Evolutionary conservation across 2,888 invertebrate genomes (phyloP).

Genomic region (Ganaspis brasiliensis): DNA sequence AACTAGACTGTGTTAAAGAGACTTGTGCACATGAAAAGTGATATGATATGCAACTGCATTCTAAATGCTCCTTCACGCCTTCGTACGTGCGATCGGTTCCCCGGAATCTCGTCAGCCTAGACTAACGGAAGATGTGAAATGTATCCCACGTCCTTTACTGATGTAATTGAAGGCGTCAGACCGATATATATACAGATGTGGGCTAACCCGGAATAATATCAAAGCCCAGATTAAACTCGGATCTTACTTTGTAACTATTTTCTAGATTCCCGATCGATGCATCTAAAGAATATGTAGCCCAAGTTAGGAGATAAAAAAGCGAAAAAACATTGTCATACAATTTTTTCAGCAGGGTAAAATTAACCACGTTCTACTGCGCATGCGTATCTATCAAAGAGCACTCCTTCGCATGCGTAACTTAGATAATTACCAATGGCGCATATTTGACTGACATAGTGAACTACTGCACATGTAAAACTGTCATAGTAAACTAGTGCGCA

Average conservation of each 20-base stretch:
- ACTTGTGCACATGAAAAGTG: not conserved
- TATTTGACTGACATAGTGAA: too few relatives aligned
- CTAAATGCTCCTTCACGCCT: conserved; percentile 53
- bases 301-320: not conserved
- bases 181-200: conserved; percentile 30
- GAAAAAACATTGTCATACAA: conserved; percentile 19
- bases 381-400: too few relatives aligned
- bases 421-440: too few relatives aligned
- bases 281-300: not conserved
- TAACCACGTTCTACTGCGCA: too few relatives aligned
- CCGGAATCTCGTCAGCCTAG: conserved; percentile 60
- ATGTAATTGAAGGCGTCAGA: conserved; percentile 46
- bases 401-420: too few relatives aligned
- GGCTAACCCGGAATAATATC: conserved; percentile 34
- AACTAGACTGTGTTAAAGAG: too few relatives aligned
- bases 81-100: conserved; percentile 52
- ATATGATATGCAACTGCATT: conserved; percentile 52
- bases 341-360: too few relatives aligned
- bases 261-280: not conserved
- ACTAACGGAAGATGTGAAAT: conserved; percentile 57
- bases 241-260: not conserved
- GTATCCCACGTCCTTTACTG: conserved; percentile 42
- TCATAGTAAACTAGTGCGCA: too few relatives aligned
- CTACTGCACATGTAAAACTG: too few relatives aligned
- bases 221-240: conserved; percentile 8